Evolutionary conservation across 2,797 vertebrate species (phyloP).

Genomic region (Coluber constrictor): DNA sequence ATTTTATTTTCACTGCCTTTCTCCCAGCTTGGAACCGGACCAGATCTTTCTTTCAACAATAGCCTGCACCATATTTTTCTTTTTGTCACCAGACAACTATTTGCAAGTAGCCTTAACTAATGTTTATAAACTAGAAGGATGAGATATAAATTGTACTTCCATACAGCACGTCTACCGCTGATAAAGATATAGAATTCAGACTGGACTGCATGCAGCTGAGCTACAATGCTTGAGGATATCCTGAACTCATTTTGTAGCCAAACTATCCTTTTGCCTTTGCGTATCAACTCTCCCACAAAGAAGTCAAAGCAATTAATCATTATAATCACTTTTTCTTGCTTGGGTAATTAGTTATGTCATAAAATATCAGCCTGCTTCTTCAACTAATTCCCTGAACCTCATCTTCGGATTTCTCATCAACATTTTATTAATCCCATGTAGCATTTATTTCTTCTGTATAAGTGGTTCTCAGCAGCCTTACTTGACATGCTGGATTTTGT

Average conservation of each 20-base stretch:
- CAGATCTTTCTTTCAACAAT: not conserved
- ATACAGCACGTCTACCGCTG: not conserved
- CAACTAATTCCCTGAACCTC: slow-evolving; percentile 49
- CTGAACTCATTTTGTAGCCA: not conserved
- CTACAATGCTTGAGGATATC: not conserved
- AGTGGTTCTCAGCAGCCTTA: slow-evolving; percentile 1
- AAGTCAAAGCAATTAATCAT: slow-evolving; percentile 50
- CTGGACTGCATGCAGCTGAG: not conserved
- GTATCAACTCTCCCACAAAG: slow-evolving; percentile 26
- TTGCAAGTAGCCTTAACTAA: not conserved
- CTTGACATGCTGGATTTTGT: slow-evolving; percentile 6
- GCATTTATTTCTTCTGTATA: slow-evolving; percentile 29
- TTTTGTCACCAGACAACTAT: not conserved
- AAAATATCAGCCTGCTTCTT: slow-evolving; percentile 56
- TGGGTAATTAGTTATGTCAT: slow-evolving; percentile 60
- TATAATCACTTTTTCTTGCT: slow-evolving; percentile 58
- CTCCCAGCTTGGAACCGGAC: not conserved
- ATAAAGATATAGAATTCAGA: not conserved
- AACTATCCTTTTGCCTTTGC: slow-evolving; percentile 2
- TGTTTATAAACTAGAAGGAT: not conserved
- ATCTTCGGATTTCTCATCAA: slow-evolving; percentile 56
- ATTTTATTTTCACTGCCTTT: not conserved
- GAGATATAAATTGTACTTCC: not conserved
- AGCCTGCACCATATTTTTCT: not conserved
- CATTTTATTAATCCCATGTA: slow-evolving; percentile 53